Base-by-base conservation (phyloP, 2,888 invertebrate genomes). In the Pantelozetes paolii region DNA sequence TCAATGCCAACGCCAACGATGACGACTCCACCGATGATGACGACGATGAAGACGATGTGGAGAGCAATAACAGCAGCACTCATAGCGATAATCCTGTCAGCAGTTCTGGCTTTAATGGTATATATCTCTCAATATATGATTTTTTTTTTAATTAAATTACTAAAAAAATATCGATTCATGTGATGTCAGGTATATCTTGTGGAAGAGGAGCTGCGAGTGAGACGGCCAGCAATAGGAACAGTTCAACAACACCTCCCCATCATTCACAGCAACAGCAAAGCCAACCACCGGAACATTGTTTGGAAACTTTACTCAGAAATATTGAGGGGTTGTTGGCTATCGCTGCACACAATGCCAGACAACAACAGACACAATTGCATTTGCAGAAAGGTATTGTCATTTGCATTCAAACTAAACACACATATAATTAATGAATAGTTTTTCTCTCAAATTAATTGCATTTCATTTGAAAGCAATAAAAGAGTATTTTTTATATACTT, bases 271-370 rank as follows among this genome's bases (percentile, higher is more conserved):
- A 36, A 28, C 48, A 71, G 18, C 59, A 70, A 18, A 36, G 9
- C 23, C 71, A 48, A 69, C 74, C 71, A 72, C 74, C 76, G 42
- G 74, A 76, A 67, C 74, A 76, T 42, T 76, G 74, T 73, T 59
- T 95, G 75, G 95, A 96, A 85, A 94, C 94, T 76, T 86, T 96
- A 78, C 88, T 96, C 79, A 87, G 95, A 81, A 96, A 96, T 84
- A 96, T 97, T 81, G 95, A 96, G 84, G 94, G 95, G 72, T 87
- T 96, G 78, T 88, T 96, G 77, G 95, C 96, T 84, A 94, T 96
- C 76, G 96, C 96, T n/a, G 94, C 94, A 1, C 95, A 96, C 84
- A 95, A 95, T 84, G 94, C 95, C 73, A 88, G 95, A 80, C 94
- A 95, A 82, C 94, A 95, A 84, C 96, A 97, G 84, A 86, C 94